phyloP scores from a whole-genome alignment of 2,797 vertebrate species.

The Potorous gilbertii region DNA sequence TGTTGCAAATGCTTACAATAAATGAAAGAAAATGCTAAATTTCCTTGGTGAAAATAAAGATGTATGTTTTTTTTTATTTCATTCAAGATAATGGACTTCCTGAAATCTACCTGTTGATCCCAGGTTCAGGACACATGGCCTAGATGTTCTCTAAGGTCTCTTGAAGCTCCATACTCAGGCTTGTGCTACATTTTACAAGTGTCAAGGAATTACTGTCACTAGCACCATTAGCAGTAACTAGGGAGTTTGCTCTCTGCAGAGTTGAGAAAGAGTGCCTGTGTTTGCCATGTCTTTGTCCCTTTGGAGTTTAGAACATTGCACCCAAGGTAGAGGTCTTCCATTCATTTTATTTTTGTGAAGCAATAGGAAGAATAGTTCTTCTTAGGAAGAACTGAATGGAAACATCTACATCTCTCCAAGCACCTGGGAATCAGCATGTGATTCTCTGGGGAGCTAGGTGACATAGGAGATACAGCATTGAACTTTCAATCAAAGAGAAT shows the following conservation, averaged over 20 bases:
- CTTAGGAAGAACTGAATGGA: neutral
- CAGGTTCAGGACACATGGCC: neutral
- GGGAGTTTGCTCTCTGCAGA: neutral
- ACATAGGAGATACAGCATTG: neutral
- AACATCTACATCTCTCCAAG: neutral
- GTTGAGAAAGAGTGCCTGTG: neutral
- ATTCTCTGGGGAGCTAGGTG: neutral
- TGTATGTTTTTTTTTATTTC: neutral
- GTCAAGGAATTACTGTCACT: conserved; percentile 4
- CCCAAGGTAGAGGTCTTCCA: neutral
- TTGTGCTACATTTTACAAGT: conserved; percentile 8
- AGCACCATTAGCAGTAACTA: conserved; percentile 7
- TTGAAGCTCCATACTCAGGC: neutral
- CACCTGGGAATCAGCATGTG: neutral
- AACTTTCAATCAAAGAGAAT: neutral
- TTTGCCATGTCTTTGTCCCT: conserved; percentile 2
- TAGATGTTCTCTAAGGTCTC: neutral
- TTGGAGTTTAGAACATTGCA: conserved; percentile 39
- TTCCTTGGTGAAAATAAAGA: neutral
- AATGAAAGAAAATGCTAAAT: neutral
- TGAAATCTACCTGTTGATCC: neutral
- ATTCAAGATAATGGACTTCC: neutral
- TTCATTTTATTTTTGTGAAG: conserved; percentile 44
- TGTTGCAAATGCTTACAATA: neutral
- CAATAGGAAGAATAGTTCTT: neutral